Conservation (phyloP, 1,140 invertebrate genomes). For the Nilaparvata lugens region DNA sequence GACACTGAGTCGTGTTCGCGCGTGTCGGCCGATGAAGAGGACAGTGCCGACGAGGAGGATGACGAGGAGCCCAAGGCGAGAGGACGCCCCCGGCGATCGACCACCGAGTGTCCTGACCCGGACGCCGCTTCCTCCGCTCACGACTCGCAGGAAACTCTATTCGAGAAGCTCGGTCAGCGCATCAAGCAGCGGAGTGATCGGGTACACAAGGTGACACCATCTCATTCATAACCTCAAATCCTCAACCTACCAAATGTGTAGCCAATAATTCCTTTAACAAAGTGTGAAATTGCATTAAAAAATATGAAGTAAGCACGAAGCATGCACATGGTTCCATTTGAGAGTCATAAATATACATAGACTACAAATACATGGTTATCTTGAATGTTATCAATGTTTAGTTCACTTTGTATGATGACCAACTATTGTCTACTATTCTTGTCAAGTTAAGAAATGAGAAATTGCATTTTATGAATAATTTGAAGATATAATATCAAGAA, state of each 20-base stretch:
- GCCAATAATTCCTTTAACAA: too few species aligned
- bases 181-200: constrained; percentile 45
- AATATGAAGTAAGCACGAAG: too few species aligned
- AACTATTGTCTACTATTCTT: too few species aligned
- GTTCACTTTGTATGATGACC: too few species aligned
- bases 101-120: constrained; percentile 15
- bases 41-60: constrained; percentile 12
- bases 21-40: constrained; percentile 7
- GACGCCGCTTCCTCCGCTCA: constrained; percentile 24
- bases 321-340: too few species aligned
- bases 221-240: background rate
- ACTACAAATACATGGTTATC: too few species aligned
- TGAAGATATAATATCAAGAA: too few species aligned
- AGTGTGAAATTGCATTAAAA: background rate
- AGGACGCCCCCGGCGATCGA: constrained; percentile 14
- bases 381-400: too few species aligned
- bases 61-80: constrained; percentile 21
- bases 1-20: constrained; percentile 5
- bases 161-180: constrained; percentile 45
- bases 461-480: too few species aligned
- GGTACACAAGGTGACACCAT: constrained; percentile 42
- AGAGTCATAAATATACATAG: too few species aligned
- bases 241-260: too few species aligned
- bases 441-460: too few species aligned
- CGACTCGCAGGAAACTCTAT: constrained; percentile 27